Evolutionary conservation across 2,888 invertebrate genomes (phyloP).

Genomic region (Amphipoea lucens): DNA sequence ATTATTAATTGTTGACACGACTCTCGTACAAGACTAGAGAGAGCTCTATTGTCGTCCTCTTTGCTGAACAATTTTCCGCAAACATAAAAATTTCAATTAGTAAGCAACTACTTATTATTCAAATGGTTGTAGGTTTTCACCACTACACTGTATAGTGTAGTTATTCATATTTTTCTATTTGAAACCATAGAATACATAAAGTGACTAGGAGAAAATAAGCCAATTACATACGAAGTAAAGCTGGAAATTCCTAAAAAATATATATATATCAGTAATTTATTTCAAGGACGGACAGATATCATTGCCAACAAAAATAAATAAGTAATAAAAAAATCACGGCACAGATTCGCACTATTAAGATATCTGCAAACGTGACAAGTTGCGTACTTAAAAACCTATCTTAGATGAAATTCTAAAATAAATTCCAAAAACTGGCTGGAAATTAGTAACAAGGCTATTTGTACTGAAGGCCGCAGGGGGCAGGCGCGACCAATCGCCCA

Average conservation of each 20-base stretch:
- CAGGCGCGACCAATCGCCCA: constrained; percentile 51
- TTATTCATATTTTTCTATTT: not conserved
- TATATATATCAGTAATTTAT: not conserved
- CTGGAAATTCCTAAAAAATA: not conserved
- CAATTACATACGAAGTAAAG: not conserved
- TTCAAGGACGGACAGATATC: not conserved
- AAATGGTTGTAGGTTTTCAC: constrained; percentile 2
- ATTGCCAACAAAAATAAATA: not conserved
- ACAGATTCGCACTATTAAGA: not conserved
- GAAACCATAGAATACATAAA: constrained; percentile 2
- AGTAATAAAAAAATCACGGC: not conserved
- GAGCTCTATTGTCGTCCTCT: not conserved
- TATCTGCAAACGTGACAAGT: constrained; percentile 13
- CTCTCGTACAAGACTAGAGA: not conserved
- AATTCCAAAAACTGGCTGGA: constrained; percentile 42
- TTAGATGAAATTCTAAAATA: constrained; percentile 4
- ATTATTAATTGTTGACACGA: constrained; percentile 12
- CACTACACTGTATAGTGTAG: too few species aligned
- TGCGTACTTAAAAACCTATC: constrained; percentile 3
- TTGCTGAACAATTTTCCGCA: not conserved
- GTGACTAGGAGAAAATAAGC: not conserved
- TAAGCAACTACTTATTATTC: not conserved
- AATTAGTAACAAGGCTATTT: constrained; percentile 45
- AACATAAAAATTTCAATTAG: constrained; percentile 6
- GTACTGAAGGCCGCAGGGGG: constrained; percentile 45